These are phyloP conservation scores for Saguinus midas DNA, from an alignment of 2,113 vertebrate species.

Conservation along the genomic window DNA sequence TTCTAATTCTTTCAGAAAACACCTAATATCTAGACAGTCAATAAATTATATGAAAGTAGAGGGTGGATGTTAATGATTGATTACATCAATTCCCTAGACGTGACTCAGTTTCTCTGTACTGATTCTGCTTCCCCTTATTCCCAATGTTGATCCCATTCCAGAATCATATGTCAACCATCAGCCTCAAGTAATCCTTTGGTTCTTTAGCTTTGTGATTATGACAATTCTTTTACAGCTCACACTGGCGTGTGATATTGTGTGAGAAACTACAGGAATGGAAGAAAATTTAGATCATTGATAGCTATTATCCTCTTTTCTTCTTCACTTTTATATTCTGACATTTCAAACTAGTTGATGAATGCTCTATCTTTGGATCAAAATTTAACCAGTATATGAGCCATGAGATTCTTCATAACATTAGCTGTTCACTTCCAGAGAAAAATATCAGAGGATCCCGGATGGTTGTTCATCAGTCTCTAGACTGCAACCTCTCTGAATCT, in stretches of 20 bases:
- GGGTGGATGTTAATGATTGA: not conserved
- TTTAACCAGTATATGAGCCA: not conserved
- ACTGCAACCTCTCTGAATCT: not conserved
- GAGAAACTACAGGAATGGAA: not conserved
- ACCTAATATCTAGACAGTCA: not conserved
- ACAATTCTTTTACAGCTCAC: not conserved
- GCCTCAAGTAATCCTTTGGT: not conserved
- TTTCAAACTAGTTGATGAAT: not conserved
- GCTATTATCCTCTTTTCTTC: not conserved
- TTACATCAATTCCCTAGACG: not conserved
- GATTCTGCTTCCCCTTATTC: not conserved
- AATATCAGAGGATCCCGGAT: not conserved
- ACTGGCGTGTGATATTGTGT: not conserved
- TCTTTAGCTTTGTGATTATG: not conserved
- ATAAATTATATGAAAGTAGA: not conserved
- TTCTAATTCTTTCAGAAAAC: not conserved
- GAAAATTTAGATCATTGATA: not conserved
- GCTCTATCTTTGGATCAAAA: not conserved
- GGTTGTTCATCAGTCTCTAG: not conserved
- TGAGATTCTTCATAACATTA: not conserved
- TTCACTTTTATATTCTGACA: not conserved
- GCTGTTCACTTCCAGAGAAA: not conserved
- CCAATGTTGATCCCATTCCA: not conserved
- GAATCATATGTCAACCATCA: not conserved
- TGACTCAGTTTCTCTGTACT: not conserved